phyloP scores from a whole-genome alignment of 2,113 vertebrate species.

The Glareola pratincola region DNA sequence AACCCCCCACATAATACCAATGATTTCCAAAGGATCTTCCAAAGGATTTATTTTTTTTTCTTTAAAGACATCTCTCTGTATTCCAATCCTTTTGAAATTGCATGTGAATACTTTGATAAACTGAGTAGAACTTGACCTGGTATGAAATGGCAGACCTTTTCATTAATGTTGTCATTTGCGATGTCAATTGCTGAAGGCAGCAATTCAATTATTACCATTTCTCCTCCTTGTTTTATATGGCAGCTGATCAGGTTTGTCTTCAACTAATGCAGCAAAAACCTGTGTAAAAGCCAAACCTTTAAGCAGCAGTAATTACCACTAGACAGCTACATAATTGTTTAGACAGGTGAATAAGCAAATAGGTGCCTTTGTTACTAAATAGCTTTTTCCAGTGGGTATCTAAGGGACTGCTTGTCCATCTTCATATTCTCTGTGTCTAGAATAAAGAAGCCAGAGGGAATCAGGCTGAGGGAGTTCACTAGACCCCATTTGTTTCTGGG shows the following conservation, averaged over 20 bases:
- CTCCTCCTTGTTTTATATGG: neutral
- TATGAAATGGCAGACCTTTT: neutral
- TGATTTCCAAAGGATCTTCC: neutral
- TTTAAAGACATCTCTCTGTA: neutral
- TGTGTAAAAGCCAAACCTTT: neutral
- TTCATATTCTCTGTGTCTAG: neutral
- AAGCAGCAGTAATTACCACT: neutral
- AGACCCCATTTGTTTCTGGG: neutral
- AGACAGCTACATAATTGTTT: neutral
- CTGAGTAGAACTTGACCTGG: neutral
- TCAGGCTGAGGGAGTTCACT: neutral
- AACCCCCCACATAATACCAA: rapidly evolving
- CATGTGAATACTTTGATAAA: neutral
- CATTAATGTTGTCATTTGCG: neutral
- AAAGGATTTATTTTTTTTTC: neutral
- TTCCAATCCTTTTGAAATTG: neutral
- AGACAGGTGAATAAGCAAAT: neutral
- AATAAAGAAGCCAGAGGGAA: neutral
- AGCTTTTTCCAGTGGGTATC: neutral
- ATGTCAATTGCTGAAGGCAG: neutral
- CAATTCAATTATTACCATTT: neutral
- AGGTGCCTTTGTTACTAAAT: neutral
- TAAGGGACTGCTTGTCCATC: neutral
- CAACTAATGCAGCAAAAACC: neutral
- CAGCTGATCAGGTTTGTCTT: neutral